phyloP scores from a whole-genome alignment of 2,113 vertebrate species.

The Catharus fuscescens region DNA sequence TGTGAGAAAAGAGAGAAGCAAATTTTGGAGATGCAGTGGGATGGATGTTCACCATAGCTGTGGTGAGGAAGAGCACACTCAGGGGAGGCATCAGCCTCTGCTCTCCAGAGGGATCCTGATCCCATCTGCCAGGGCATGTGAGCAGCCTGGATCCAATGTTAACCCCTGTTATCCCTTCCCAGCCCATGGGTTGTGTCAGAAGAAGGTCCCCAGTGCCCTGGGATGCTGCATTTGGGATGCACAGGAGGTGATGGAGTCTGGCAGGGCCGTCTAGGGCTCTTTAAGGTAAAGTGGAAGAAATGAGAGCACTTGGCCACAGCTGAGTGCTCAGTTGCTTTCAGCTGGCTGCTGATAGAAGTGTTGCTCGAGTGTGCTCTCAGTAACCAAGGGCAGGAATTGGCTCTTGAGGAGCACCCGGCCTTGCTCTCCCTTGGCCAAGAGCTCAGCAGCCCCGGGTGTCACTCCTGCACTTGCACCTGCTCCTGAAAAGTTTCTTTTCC shows the following conservation, averaged over 20 bases:
- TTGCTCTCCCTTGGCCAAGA: not conserved
- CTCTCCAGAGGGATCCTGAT: not conserved
- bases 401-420: not conserved
- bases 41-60: accelerated
- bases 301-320: not conserved
- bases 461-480: not conserved
- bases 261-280: accelerated
- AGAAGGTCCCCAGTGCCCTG: not conserved
- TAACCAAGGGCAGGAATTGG: not conserved
- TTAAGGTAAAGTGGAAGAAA: not conserved
- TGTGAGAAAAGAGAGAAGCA: not conserved
- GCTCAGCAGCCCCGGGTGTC: not conserved
- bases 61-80: not conserved
- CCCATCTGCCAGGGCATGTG: not conserved
- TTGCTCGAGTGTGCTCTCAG: not conserved
- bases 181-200: not conserved
- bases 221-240: not conserved
- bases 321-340: not conserved
- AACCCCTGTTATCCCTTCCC: not conserved
- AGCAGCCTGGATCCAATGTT: not conserved
- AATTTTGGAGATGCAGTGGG: not conserved
- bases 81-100: not conserved
- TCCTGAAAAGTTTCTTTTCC: not conserved
- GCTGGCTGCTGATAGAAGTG: accelerated
- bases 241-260: too few relatives aligned